These are phyloP conservation scores for Hydrozoanthus gracilis DNA, from an alignment of 92 coral and sea anemone genomes.

Conservation along the genomic window DNA sequence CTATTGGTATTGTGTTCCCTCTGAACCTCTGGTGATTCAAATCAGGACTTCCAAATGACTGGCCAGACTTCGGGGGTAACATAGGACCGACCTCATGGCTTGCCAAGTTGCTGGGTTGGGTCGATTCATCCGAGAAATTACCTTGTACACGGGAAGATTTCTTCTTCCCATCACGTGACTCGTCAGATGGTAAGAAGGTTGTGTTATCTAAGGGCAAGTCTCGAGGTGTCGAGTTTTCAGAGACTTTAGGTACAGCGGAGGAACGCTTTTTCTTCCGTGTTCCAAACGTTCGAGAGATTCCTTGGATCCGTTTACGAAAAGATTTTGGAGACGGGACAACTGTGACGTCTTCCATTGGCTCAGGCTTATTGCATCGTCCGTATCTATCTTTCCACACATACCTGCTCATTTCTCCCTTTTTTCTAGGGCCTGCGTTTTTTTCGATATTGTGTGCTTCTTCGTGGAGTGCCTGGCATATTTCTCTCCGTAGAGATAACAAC, in stretches of 20 bases:
- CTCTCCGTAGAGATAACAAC: neutral
- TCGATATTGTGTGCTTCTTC: neutral
- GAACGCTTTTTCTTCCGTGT: neutral
- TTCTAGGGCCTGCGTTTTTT: neutral
- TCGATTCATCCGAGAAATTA: neutral
- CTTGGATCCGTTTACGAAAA: conserved; percentile 24
- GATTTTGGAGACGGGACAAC: conserved; percentile 28
- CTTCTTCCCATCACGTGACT: neutral
- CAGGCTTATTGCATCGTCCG: conserved; percentile 25
- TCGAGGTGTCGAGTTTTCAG: neutral
- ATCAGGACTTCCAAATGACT: too few relatives aligned
- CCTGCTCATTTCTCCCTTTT: neutral
- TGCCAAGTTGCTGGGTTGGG: neutral
- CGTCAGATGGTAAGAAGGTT: neutral
- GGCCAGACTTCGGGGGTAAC: neutral
- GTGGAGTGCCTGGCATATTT: neutral
- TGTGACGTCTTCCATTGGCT: conserved; percentile 27
- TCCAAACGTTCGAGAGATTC: conserved; percentile 17
- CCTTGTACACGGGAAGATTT: neutral
- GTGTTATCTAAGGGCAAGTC: neutral
- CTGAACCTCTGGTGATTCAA: too few relatives aligned
- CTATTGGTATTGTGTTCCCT: neutral
- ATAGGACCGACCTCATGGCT: neutral
- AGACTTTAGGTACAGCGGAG: neutral
- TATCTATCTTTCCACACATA: neutral